Evolutionary conservation across 2,888 invertebrate species (phyloP), one percentile per base, ranked within the genome.

Genomic region (Itoplectis maculator): DNA sequence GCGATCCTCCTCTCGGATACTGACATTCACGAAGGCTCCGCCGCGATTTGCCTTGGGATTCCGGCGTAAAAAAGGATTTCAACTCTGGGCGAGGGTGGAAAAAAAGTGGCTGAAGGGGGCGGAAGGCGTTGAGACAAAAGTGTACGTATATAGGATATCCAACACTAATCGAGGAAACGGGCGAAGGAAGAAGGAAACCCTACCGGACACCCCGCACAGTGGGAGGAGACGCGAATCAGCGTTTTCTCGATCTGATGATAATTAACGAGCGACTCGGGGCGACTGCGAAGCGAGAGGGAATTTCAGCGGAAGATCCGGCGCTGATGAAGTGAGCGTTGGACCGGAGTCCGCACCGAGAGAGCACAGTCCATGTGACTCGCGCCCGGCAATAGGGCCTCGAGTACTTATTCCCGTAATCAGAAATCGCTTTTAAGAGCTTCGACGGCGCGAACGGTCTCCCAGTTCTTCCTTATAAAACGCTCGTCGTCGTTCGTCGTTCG

Each of bases 361-460:
- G n/a, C 13, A 23, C 23, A 65, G 11, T 45, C 45, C 23, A 23
- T 29, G 72, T 49, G 37, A 61, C 45, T 72, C 65, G 42, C 37
- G 15, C 37, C 45, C 20, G n/a, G 23, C 65, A 20, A 18, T 42
- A 59, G 45, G 47, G 59, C 56, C 23, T 42, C 45, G 63, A 42
- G 76, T 76, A 76, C 79, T 79, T 76, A 69, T 79, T 82, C 82
- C 40, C 59, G 82, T 76, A 72, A 82, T 82, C 79, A 82, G 82
- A 61, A 79, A 76, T 76, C 82, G 75, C 82, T 82, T 76, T 79
- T 68, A 76, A 79, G 79, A 79, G 76, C 61, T 79, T 66, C 29
- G 11, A 56, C 59, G 63, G 54, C 47, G 69, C 15, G 45, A 51
- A n/a, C 40, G n/a, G 49, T 76, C 47, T 35, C 59, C 8, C 42